Percentiles rank a stretch among this genome's conserved stretches.
These are phyloP conservation scores for Scaeva pyrastri DNA, from an alignment of 2,888 invertebrate species.

Conservation along the genomic window DNA sequence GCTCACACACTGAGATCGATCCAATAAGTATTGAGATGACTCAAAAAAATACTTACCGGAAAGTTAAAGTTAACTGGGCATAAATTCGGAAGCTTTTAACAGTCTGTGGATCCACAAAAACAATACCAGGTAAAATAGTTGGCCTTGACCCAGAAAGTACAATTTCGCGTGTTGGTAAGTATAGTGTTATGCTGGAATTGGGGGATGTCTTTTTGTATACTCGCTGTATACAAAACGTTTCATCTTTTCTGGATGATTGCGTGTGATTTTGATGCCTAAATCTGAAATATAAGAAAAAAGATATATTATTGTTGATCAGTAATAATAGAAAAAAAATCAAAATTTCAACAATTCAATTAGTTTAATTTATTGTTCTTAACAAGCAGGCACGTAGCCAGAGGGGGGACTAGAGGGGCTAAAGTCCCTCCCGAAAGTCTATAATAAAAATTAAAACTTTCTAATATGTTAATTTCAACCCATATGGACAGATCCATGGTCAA, in stretches of 20 bases:
- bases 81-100: conserved; percentile 91
- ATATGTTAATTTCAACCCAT: too few relatives aligned
- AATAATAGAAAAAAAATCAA: too few relatives aligned
- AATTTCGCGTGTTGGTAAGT: conserved; percentile 92
- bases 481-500: too few relatives aligned
- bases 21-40: neutral
- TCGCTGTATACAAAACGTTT: conserved; percentile 83
- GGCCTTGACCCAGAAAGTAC: conserved; percentile 90
- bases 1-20: too few relatives aligned
- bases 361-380: too few relatives aligned
- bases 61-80: conserved; percentile 95
- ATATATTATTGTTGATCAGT: too few relatives aligned
- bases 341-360: too few relatives aligned
- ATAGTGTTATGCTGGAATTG: conserved; percentile 93
- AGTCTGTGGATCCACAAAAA: conserved; percentile 95
- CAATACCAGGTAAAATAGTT: conserved; percentile 94
- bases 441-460: too few relatives aligned
- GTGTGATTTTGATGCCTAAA: conserved; percentile 41
- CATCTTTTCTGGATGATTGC: conserved; percentile 75
- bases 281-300: conserved; percentile 21
- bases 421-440: too few relatives aligned
- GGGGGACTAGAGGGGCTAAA: too few relatives aligned
- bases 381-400: too few relatives aligned
- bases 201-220: conserved; percentile 95
- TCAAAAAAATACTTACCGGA: conserved; percentile 87